Conservation (phyloP, 2,888 invertebrate species). For the Nemurella pictetii region DNA sequence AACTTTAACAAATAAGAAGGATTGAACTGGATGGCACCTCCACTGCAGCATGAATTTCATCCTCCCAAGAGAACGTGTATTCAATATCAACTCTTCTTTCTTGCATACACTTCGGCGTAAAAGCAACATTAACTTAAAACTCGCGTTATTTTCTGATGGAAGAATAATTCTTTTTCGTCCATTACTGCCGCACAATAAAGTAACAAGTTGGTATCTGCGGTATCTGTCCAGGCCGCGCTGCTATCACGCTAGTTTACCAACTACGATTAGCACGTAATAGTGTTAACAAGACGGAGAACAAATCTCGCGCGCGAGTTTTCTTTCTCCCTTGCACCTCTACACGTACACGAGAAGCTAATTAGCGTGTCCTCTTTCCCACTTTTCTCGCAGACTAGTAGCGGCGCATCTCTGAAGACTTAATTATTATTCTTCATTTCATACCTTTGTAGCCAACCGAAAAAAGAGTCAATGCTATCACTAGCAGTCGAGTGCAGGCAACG, state of each 20-base stretch:
- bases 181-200: background rate
- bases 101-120: too few species aligned
- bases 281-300: background rate
- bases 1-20: too few species aligned
- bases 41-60: too few species aligned
- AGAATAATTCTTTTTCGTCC: too few species aligned
- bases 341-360: background rate
- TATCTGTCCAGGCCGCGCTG: background rate
- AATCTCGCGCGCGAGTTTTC: background rate
- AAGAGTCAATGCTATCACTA: too few species aligned
- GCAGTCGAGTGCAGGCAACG: too few species aligned
- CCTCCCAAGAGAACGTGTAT: too few species aligned
- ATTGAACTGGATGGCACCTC: too few species aligned
- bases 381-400: background rate
- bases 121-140: too few species aligned
- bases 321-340: background rate
- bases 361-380: background rate
- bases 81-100: too few species aligned
- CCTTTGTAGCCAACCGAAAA: background rate
- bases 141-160: too few species aligned
- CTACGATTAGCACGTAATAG: constrained; percentile 21
- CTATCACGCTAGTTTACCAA: constrained; percentile 15
- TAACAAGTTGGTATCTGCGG: constrained; percentile 9
- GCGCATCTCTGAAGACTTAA: background rate
- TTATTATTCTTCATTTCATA: background rate